Evolutionary conservation across 2,113 vertebrate species (phyloP), one percentile per base, ranked within the genome.

Genomic region (Sprattus sprattus): DNA sequence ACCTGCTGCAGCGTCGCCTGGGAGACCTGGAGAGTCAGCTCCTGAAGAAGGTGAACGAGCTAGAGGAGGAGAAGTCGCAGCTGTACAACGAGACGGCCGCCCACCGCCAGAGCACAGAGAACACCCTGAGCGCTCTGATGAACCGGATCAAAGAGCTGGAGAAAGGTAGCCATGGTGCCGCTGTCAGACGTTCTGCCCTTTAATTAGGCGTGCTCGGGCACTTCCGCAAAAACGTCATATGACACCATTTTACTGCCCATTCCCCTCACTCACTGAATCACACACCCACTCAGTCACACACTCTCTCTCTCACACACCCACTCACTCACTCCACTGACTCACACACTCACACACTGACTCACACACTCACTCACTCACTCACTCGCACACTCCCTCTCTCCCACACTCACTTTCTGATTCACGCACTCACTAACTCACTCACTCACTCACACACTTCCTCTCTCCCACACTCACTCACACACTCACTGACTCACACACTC

Each of bases 111-210:
- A 97, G 95, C 94, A 99, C 97, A 0, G 98, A 99, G 92, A 97
- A 94, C 45, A 92, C 97, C 47, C 90, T 99, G 84, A 97, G 96
- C 3, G 94, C 97, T 0, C 92, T 99, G 91, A 95, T 98, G 84
- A 97, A 98, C 91, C 95, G 97, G 88, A 97, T 99, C 89, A 95
- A 94, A 0, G 97, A 99, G 71, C 90, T 99, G 60, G 98, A 99
- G 92, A 96, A 97, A 96, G 98, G 98, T 99, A 85, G 9, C 52
- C 82, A 57, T 47, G 10, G 11, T 11, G 6, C 3, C 10, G 39
- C 84, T 45, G 82, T 82, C 78, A 50, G 22, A 9, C 64, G 28
- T 25, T 10, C 64, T 67, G 64, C n/a, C 64, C 64, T 67, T 25
- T 67, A 67, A 78, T 39, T 78, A 32, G 3, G 13, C 67, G 4